Percentiles rank a stretch among this genome's conserved stretches.
These are phyloP conservation scores for Ernsta delagoae DNA, from an alignment of 2,888 invertebrate species.

Conservation along the genomic window DNA sequence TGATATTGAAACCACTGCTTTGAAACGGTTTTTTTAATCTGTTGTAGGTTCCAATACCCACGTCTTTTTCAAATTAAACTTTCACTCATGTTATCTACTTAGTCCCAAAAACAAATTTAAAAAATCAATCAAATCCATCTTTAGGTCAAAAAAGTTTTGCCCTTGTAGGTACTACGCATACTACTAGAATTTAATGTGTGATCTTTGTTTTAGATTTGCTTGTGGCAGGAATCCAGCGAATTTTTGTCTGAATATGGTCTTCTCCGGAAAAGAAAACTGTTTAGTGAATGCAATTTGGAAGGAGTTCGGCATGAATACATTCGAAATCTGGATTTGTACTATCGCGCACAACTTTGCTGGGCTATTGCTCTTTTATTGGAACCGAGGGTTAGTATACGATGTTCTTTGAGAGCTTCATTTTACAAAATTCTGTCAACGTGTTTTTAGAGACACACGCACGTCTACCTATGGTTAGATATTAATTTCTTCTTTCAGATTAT, in stretches of 20 bases:
- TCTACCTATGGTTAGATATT: no score
- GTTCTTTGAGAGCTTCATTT: neutral
- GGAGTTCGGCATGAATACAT: constrained; percentile 51
- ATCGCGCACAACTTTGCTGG: constrained; percentile 75
- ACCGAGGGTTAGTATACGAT: constrained; percentile 60
- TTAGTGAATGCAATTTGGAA: constrained; percentile 60
- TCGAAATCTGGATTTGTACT: constrained; percentile 57
- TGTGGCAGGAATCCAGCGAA: constrained; percentile 59
- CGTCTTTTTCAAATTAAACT: no score
- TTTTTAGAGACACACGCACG: no score
- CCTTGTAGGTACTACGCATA: no score
- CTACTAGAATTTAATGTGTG: no score
- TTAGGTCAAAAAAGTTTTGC: no score
- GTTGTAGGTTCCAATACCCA: no score
- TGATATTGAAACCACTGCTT: no score
- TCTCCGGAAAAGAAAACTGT: constrained; percentile 52
- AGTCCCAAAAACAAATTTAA: no score
- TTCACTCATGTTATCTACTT: no score
- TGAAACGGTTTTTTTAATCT: no score
- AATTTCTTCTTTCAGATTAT: constrained; percentile 61
- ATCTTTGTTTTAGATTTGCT: constrained; percentile 54
- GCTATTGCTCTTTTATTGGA: constrained; percentile 69
- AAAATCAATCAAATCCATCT: no score
- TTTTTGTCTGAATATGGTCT: constrained; percentile 54
- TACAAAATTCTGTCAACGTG: neutral